phyloP scores from a whole-genome alignment of 1,140 invertebrate genomes.

The Callitettix versicolor region DNA sequence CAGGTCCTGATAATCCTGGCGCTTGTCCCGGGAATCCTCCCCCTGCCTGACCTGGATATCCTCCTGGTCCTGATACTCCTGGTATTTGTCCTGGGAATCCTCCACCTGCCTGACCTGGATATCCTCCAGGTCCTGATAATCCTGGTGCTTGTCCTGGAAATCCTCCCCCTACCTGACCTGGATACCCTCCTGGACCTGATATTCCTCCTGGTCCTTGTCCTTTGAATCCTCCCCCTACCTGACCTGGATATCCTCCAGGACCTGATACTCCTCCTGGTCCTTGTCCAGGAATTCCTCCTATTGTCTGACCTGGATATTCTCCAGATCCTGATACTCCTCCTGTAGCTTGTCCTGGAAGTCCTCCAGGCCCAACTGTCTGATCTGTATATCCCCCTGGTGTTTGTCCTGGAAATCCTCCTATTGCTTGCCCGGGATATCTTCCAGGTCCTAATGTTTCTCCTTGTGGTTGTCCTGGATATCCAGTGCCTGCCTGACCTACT shows the following conservation, averaged over 20 bases:
- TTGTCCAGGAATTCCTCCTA: conserved; percentile 13
- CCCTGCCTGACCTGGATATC: conserved; percentile 2
- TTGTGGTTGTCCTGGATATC: not conserved
- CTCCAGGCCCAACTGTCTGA: conserved; percentile 3
- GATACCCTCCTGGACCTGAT: conserved; percentile 16
- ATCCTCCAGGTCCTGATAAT: conserved; percentile 6
- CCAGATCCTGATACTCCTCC: conserved; percentile 11
- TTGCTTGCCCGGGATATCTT: not conserved
- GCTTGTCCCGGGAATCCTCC: conserved; percentile 10
- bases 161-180: conserved; percentile 16
- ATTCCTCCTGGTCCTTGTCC: conserved; percentile 10
- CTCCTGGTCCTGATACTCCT: conserved; percentile 5
- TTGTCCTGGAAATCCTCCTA: conserved; percentile 14
- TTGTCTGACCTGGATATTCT: conserved; percentile 7
- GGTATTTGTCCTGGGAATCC: conserved; percentile 3
- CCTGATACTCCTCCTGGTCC: conserved; percentile 8
- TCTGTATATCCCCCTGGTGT: conserved; percentile 10
- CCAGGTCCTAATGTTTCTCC: conserved; percentile 13
- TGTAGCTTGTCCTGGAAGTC: conserved; percentile 8
- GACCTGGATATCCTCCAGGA: not conserved
- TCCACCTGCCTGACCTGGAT: conserved; percentile 8
- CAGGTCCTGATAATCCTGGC: conserved; percentile 10
- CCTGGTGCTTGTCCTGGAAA: conserved; percentile 16
- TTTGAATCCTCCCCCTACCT: conserved; percentile 16
- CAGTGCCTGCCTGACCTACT: too few species aligned